Conservation (phyloP, 2,888 invertebrate genomes). For the Acleris cristana region DNA sequence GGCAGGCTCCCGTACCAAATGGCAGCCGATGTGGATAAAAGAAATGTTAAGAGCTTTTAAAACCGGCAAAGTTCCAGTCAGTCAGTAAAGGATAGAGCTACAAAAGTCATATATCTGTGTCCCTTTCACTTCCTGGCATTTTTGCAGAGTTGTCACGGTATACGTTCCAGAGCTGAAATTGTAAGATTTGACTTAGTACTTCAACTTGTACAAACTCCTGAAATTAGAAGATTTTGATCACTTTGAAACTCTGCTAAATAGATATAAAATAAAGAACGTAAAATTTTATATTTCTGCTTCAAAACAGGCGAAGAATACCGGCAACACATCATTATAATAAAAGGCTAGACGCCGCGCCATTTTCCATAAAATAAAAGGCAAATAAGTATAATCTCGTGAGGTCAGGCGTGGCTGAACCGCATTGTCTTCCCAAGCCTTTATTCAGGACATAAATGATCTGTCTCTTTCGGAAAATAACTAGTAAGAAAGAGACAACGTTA, state of each 20-base stretch:
- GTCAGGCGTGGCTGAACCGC: slow-evolving; percentile 68
- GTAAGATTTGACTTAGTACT: too few relatives aligned
- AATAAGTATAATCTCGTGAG: slow-evolving; percentile 68
- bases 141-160: too few relatives aligned
- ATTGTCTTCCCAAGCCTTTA: slow-evolving; percentile 59
- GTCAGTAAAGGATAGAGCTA: too few relatives aligned
- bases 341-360: slow-evolving; percentile 40
- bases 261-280: not conserved
- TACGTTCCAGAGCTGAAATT: too few relatives aligned
- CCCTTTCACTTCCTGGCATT: too few relatives aligned
- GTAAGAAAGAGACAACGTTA: not conserved
- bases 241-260: not conserved
- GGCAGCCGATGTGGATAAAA: too few relatives aligned
- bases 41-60: too few relatives aligned
- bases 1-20: too few relatives aligned
- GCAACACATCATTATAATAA: slow-evolving; percentile 32
- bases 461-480: not conserved
- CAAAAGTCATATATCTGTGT: too few relatives aligned
- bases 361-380: slow-evolving; percentile 73
- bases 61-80: too few relatives aligned
- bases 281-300: not conserved
- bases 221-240: too few relatives aligned
- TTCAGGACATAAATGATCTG: slow-evolving; percentile 15
- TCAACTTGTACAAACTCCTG: too few relatives aligned
- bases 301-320: slow-evolving; percentile 1